Evolutionary conservation across 2,888 invertebrate species (phyloP).

Genomic region (Portevinia maculata): DNA sequence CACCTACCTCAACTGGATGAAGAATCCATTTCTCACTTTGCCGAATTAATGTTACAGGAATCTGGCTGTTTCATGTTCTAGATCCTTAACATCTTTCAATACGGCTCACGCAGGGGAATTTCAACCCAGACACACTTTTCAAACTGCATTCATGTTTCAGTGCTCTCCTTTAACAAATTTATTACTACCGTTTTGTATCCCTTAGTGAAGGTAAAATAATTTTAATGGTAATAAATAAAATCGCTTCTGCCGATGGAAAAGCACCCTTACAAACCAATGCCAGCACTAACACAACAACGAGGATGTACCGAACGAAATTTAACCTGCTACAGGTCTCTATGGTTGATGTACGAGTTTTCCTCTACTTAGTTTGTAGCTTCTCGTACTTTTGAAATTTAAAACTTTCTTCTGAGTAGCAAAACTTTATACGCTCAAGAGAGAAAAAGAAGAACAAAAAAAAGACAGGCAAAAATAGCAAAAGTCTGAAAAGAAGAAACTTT

Average conservation of each 20-base stretch:
- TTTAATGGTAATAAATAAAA: conserved; percentile 66
- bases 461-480: conserved; percentile 16
- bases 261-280: not conserved
- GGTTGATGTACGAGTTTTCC: conserved; percentile 8
- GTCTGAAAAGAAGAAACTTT: conserved; percentile 42
- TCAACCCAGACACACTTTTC: conserved; percentile 37
- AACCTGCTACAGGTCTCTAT: conserved; percentile 3
- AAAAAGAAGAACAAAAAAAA: conserved; percentile 9
- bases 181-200: conserved; percentile 65
- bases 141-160: conserved; percentile 56
- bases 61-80: not conserved
- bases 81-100: conserved; percentile 19
- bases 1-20: conserved; percentile 2
- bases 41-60: conserved; percentile 32
- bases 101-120: not conserved
- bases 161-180: conserved; percentile 61
- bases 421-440: conserved; percentile 50
- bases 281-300: conserved; percentile 12
- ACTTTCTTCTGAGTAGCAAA: conserved; percentile 58
- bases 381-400: conserved; percentile 57
- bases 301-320: conserved; percentile 30
- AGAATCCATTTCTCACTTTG: conserved; percentile 19
- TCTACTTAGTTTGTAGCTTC: conserved; percentile 38
- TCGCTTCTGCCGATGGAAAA: conserved; percentile 22
- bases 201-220: conserved; percentile 57